These are phyloP conservation scores for Gymnogyps californianus DNA, from an alignment of 2,113 vertebrate species.

Conservation along the genomic window DNA sequence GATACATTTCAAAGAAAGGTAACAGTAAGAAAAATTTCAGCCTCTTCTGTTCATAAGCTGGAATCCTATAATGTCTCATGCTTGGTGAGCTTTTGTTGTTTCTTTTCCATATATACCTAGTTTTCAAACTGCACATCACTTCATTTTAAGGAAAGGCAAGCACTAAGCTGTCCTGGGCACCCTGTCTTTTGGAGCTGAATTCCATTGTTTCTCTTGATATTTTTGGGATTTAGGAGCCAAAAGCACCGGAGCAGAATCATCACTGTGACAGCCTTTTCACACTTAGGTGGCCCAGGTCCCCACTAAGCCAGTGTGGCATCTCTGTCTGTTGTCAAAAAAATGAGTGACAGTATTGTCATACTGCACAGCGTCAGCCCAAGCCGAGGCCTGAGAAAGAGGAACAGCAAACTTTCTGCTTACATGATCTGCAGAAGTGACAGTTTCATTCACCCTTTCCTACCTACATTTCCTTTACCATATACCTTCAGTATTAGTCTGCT, in stretches of 20 bases:
- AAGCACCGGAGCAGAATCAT: not conserved
- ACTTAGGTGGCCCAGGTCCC: not conserved
- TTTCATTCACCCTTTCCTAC: not conserved
- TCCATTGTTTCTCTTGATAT: not conserved
- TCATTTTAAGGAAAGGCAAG: not conserved
- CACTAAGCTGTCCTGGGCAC: not conserved
- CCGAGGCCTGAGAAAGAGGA: not conserved
- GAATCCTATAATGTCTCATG: not conserved
- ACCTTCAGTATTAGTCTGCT: not conserved
- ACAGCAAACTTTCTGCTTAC: not conserved
- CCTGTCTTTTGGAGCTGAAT: not conserved
- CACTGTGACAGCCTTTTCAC: constrained; percentile 26
- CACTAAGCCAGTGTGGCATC: not conserved
- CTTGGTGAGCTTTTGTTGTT: not conserved
- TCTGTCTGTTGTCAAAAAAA: constrained; percentile 6
- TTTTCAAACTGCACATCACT: not conserved
- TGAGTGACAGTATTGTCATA: not conserved
- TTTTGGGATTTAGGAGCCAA: not conserved
- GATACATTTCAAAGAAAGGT: not conserved
- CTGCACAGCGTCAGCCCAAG: not conserved
- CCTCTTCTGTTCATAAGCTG: not conserved
- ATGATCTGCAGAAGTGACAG: not conserved
- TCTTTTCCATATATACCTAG: not conserved
- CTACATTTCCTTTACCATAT: not conserved
- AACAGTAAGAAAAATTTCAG: not conserved